Evolutionary conservation across 2,797 vertebrate species (phyloP).

Genomic region (Cynopterus sphinx): DNA sequence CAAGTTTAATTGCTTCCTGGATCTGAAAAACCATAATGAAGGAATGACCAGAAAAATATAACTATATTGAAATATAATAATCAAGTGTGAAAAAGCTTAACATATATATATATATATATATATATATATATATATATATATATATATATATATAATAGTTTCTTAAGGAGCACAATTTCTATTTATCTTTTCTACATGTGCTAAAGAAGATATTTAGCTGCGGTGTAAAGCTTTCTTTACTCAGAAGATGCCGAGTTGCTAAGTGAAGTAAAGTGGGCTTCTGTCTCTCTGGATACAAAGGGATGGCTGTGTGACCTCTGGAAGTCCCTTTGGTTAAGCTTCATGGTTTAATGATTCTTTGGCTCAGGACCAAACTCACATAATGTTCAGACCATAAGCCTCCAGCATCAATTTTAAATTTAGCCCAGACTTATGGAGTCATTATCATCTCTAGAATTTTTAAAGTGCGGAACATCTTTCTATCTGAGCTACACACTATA

Average conservation of each 20-base stretch:
- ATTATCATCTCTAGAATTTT: constrained; percentile 18
- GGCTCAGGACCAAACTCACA: constrained; percentile 64
- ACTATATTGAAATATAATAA: neutral
- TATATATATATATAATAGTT: neutral
- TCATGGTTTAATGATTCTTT: constrained; percentile 64
- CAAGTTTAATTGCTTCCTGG: neutral
- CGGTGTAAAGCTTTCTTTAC: constrained; percentile 6
- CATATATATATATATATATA: neutral
- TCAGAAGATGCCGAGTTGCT: constrained; percentile 28
- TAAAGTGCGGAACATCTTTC: neutral
- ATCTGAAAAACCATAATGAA: constrained; percentile 7
- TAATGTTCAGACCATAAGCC: constrained; percentile 60
- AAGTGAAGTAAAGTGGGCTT: constrained; percentile 56
- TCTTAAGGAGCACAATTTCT: constrained; percentile 35
- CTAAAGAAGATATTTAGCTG: neutral
- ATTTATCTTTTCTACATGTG: constrained; percentile 34
- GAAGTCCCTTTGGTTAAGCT: constrained; percentile 52
- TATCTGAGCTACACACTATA: neutral
- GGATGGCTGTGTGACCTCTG: constrained; percentile 58
- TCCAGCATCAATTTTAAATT: constrained; percentile 67
- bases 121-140: neutral
- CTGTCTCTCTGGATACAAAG: constrained; percentile 40
- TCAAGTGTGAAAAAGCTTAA: constrained; percentile 9
- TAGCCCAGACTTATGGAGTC: constrained; percentile 52
- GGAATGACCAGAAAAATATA: neutral